A percentile compares a stretch with the other conserved stretches of the same genome.
Conservation (phyloP, 2,113 vertebrate genomes). For the Nothocercus nigrocapillus region DNA sequence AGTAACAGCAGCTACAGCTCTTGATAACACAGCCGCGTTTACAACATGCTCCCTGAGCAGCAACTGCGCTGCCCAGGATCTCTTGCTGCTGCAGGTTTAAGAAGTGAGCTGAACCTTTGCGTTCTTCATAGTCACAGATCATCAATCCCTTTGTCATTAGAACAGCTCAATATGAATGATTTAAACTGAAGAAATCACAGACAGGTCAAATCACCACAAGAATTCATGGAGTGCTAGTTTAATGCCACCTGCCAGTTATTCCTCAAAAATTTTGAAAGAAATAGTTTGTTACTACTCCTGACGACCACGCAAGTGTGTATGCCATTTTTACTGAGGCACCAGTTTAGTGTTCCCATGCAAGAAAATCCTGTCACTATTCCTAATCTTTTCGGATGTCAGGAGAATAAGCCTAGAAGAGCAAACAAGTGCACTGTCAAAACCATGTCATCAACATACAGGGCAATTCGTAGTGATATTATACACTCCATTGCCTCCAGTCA, state of each 20-base stretch:
- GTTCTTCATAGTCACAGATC: constrained; percentile 14
- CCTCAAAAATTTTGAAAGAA: background rate
- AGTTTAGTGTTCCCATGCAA: constrained; percentile 42
- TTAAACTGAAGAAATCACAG: background rate
- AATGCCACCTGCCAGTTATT: background rate
- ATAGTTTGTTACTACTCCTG: constrained; percentile 5
- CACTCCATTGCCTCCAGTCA: constrained; percentile 64
- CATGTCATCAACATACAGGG: constrained; percentile 65
- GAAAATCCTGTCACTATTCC: constrained; percentile 71
- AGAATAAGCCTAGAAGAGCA: constrained; percentile 66
- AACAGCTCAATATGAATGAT: background rate
- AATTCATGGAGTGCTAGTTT: background rate
- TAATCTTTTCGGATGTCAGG: constrained; percentile 70
- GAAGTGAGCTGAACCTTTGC: background rate
- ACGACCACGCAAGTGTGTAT: background rate
- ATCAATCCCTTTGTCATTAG: background rate
- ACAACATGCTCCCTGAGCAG: background rate
- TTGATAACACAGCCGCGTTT: background rate
- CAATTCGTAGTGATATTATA: constrained; percentile 66
- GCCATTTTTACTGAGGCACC: constrained; percentile 22
- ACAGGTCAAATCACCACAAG: background rate
- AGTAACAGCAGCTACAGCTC: background rate
- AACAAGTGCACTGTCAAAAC: constrained; percentile 73
- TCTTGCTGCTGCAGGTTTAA: background rate
- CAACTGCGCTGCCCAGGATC: background rate